Percentiles rank a stretch among this genome's conserved stretches.
Evolutionary conservation across 2,113 vertebrate species (phyloP).

Genomic region (Embiotoca jacksoni): DNA sequence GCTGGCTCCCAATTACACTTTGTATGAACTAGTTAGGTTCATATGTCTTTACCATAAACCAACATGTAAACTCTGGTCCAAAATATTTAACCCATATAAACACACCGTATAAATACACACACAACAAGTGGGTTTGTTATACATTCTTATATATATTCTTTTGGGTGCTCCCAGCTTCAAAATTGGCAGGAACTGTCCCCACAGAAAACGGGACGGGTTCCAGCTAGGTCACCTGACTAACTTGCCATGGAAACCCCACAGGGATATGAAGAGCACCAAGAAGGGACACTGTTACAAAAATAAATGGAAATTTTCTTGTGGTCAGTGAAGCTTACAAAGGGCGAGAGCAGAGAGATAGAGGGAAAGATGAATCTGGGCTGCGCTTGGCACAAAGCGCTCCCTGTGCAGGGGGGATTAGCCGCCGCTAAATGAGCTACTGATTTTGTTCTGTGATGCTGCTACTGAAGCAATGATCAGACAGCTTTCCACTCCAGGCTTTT

Average conservation of each 20-base stretch:
- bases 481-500: constrained; percentile 22
- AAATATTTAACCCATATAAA: too few species aligned
- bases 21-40: neutral
- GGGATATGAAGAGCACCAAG: constrained; percentile 49
- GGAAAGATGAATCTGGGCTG: constrained; percentile 52
- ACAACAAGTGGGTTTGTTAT: constrained; percentile 43
- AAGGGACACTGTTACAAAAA: constrained; percentile 78
- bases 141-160: constrained; percentile 24
- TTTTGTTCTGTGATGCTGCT: constrained; percentile 44
- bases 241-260: constrained; percentile 80
- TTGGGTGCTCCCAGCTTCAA: constrained; percentile 36
- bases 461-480: constrained; percentile 39
- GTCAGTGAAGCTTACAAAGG: constrained; percentile 76
- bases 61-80: neutral
- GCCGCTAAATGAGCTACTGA: constrained; percentile 52
- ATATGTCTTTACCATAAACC: neutral
- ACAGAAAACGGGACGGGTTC: constrained; percentile 68
- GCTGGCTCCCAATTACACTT: too few species aligned
- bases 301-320: constrained; percentile 84
- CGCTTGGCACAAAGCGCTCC: constrained; percentile 47
- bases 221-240: constrained; percentile 78
- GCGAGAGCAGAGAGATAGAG: constrained; percentile 40
- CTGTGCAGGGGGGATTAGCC: constrained; percentile 43
- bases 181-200: constrained; percentile 71
- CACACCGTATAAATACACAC: neutral